Conservation (phyloP, 1,140 invertebrate genomes). For the Hyphantria cunea region DNA sequence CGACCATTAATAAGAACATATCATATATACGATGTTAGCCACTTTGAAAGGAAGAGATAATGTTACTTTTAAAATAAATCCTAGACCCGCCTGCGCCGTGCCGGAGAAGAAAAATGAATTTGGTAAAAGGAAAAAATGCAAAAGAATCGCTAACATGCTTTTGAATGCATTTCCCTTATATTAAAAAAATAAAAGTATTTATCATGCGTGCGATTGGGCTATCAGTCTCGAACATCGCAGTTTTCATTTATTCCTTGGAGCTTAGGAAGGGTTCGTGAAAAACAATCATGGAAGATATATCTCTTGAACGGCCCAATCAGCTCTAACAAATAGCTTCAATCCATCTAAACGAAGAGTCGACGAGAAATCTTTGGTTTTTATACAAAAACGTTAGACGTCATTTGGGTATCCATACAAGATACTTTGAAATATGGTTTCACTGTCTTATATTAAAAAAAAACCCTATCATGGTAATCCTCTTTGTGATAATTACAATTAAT, state of each 20-base stretch:
- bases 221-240: slow-evolving; percentile 36
- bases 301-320: slow-evolving; percentile 64
- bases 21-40: slow-evolving; percentile 52
- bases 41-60: slow-evolving; percentile 68
- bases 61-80: slow-evolving; percentile 72
- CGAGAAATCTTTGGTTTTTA: slow-evolving; percentile 19
- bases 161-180: too few relatives aligned
- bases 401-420: slow-evolving; percentile 15
- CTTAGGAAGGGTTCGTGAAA: slow-evolving; percentile 59
- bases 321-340: slow-evolving; percentile 64
- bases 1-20: slow-evolving; percentile 58
- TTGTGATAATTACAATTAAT: slow-evolving; percentile 58
- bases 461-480: slow-evolving; percentile 30
- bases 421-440: not conserved
- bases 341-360: slow-evolving; percentile 42
- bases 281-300: slow-evolving; percentile 67
- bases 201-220: slow-evolving; percentile 41
- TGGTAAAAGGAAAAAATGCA: too few relatives aligned
- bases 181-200: slow-evolving; percentile 28
- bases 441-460: not conserved
- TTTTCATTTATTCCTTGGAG: slow-evolving; percentile 44
- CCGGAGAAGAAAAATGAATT: slow-evolving; percentile 13
- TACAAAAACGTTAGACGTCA: slow-evolving; percentile 12
- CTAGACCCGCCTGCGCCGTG: slow-evolving; percentile 47
- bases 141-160: too few relatives aligned